These are phyloP conservation scores for Lepeophtheirus nordmannii DNA, from an alignment of 2,888 invertebrate genomes.

Conservation along the genomic window DNA sequence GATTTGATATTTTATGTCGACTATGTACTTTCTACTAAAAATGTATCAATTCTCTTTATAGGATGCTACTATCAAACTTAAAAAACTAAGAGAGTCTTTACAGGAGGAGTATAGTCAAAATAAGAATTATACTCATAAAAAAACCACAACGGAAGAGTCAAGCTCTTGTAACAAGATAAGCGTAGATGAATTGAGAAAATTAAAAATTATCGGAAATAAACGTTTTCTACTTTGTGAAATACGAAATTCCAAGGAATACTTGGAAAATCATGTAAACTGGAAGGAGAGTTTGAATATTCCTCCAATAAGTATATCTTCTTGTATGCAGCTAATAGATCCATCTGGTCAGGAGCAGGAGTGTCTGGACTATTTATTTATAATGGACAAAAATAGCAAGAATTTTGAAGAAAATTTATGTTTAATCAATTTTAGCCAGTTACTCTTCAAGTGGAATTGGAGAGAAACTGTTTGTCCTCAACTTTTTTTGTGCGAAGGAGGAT, in stretches of 20 bases:
- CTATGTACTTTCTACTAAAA: too few species aligned
- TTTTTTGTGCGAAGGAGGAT: slow-evolving; percentile 2
- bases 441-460: background rate
- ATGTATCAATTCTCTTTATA: too few species aligned
- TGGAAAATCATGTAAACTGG: background rate
- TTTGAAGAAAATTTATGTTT: background rate
- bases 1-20: too few species aligned
- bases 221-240: background rate
- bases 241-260: background rate
- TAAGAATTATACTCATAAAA: too few species aligned
- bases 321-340: background rate
- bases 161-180: background rate
- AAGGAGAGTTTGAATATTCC: background rate
- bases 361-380: background rate
- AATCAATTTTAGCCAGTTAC: background rate
- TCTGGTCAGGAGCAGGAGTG: too few species aligned
- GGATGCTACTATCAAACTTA: too few species aligned
- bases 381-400: background rate
- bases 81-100: too few species aligned
- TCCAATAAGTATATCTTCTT: background rate
- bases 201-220: background rate
- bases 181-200: background rate
- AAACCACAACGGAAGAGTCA: background rate
- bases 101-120: too few species aligned
- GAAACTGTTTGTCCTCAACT: background rate